A percentile compares a stretch with the other conserved stretches of the same genome.
phyloP scores from a whole-genome alignment of 2,113 vertebrate species.

The Turdus rufiventris region DNA sequence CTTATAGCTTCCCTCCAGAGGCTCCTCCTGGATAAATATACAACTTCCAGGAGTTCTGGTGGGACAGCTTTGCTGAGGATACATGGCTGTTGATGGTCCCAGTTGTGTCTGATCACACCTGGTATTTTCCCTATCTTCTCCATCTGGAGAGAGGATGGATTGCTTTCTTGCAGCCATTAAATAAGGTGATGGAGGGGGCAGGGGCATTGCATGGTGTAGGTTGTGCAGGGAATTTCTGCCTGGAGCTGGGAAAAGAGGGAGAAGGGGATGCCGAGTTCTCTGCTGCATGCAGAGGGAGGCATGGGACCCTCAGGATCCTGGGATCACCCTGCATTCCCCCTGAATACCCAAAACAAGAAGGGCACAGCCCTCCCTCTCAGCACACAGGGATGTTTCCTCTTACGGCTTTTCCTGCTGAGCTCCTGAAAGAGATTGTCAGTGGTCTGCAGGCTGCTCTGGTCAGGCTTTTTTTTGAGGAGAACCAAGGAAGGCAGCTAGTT shows the following conservation, averaged over 20 bases:
- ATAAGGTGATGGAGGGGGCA: not conserved
- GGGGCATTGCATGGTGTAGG: not conserved
- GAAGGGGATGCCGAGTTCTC: not conserved
- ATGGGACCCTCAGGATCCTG: fast-evolving
- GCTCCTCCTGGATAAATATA: conserved; percentile 19
- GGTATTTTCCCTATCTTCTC: conserved; percentile 16
- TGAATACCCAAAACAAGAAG: fast-evolving
- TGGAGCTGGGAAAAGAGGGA: not conserved
- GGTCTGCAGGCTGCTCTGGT: not conserved
- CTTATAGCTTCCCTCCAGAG: conserved; percentile 11
- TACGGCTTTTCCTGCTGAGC: not conserved
- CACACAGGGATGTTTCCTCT: not conserved
- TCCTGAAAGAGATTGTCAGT: not conserved
- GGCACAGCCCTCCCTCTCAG: not conserved
- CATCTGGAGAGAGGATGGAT: conserved; percentile 5
- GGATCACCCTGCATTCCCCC: not conserved
- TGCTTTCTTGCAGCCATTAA: not conserved
- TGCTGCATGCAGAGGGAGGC: not conserved
- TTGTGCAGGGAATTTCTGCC: not conserved
- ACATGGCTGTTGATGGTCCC: not conserved
- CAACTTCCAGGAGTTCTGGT: conserved; percentile 27
- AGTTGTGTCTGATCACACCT: conserved; percentile 31
- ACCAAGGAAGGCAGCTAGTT: not conserved
- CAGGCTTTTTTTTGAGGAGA: fast-evolving
- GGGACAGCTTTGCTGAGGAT: not conserved